Base-by-base conservation (phyloP, 1,140 invertebrate species). In the Penaeus japonicus region DNA sequence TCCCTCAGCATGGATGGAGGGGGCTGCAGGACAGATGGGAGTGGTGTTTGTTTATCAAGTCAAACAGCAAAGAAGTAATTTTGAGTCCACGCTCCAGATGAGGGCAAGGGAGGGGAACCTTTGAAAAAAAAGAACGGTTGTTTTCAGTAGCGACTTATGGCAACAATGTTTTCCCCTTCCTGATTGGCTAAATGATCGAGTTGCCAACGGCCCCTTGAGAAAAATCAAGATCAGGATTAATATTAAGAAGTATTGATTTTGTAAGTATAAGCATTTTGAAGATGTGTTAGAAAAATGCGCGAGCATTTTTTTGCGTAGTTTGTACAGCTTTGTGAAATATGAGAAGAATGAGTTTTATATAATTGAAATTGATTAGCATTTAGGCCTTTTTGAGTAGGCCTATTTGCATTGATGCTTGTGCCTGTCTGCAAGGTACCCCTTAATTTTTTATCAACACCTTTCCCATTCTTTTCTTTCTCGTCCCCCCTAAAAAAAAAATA, bases 31-130 rank as follows among this genome's bases (percentile, higher is more conserved):
- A 78, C 87, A 84, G 80, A 88, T 88, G 87, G 85, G 87, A 83
- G 55, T 83, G 53, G 53, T 88, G 87, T 88, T 88, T 88, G 87
- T 88, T 83, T 88, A 88, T 88, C 83, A 88, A 88, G 87, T 80
- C 87, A 84, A 88, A 88, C 87, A 88, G 87, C 87, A 88, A 88
- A 88, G 87, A 88, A 88, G 87, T 88, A 88, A 88, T 88, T 88
- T 88, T 88, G 75, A 88, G 87, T 88, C 87, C 62, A 77, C 87
- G 78, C 59, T 78, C 87, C 87, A 88, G 87, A 88, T 88, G 87
- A 88, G 87, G 80, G 80, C 35, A 54, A 53, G 59, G 81, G 65
- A 73, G 73, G 87, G 80, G 65, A 59, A 84, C 12, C 47, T 24
- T 30, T 39, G 70, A 39, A 84, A 84, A 77, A 77, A 80, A 70